Evolutionary conservation across 2,113 vertebrate species (phyloP).

Genomic region (Misgurnus mizolepis): DNA sequence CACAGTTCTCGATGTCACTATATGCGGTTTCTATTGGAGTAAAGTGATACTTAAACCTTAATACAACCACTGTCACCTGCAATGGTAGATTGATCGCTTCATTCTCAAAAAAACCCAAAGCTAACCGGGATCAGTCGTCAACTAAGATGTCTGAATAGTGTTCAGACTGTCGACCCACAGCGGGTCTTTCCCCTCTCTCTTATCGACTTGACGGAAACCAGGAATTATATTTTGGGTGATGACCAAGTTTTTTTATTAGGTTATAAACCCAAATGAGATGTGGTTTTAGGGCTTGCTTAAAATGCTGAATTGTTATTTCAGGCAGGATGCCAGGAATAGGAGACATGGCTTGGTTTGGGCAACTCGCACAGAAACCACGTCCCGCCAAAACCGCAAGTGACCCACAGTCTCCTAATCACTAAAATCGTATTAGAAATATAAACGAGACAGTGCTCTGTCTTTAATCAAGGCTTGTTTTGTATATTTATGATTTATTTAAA

Average conservation of each 20-base stretch:
- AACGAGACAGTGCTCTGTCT: slow-evolving; percentile 27
- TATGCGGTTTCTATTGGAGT: not conserved
- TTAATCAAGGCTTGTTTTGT: slow-evolving; percentile 47
- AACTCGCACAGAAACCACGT: slow-evolving; percentile 12
- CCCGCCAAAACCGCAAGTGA: slow-evolving; percentile 41
- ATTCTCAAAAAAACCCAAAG: not conserved
- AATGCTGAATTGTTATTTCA: slow-evolving; percentile 51
- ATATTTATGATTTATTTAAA: slow-evolving; percentile 50
- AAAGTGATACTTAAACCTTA: not conserved
- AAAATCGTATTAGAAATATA: slow-evolving; percentile 43
- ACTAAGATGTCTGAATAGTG: not conserved
- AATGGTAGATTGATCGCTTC: not conserved
- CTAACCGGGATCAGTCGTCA: not conserved
- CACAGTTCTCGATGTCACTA: not conserved
- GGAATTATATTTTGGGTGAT: slow-evolving; percentile 40
- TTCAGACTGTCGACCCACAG: not conserved
- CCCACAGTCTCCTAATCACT: slow-evolving; percentile 37
- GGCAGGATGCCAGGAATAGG: slow-evolving; percentile 41
- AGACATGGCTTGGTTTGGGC: slow-evolving; percentile 9
- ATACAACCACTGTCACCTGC: not conserved
- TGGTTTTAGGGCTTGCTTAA: slow-evolving; percentile 46
- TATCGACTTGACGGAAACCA: slow-evolving; percentile 24
- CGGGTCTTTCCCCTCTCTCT: slow-evolving; percentile 15
- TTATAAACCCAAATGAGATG: slow-evolving; percentile 51
- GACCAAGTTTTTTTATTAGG: slow-evolving; percentile 43